Base-by-base conservation (phyloP, 2,113 vertebrate genomes). In the Lipophrys pholis region DNA sequence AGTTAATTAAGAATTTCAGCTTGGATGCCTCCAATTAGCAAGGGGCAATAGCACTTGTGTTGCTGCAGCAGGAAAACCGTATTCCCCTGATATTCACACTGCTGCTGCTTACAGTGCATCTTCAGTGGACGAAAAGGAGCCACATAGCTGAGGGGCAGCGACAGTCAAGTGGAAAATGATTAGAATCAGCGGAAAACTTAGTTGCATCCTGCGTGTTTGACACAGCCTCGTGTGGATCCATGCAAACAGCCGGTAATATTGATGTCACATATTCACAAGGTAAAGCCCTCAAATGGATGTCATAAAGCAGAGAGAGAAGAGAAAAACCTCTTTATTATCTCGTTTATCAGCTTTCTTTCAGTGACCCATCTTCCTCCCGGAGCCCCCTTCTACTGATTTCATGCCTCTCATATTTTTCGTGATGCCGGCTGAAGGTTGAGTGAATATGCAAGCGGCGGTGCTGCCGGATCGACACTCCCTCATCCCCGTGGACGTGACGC, bases 1-100 rank as follows among this genome's bases (percentile, higher is more conserved):
- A 91, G 86, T 93, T 96, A 94, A 95, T 95, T 94, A 94, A 94
- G 89, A 89, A 91, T 96, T 96, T 93, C 91, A 91, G 90, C 91
- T 94, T 89, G 91, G 90, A 64, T 95, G 90, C 82, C 89, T 93
- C 94, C 92, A 94, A 90, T 95, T 96, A 94, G 86, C 69, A 90
- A 87, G 84, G 91, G 86, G 83, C 91, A 90, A 85, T 83, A 87
- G 49, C 81, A 69, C 89, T 89, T 76, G 81, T 87, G 85, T 91
- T 93, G 70, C 84, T 84, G 87, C 81, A 82, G 85, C 64, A 87
- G 79, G 67, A 80, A 89, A 89, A 80, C 78, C 63, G 73, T 78
- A 87, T 84, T 91, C 89, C 89, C 90, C 67, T 69, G 89, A 83
- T 85, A 80, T 83, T 87, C 70, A 76, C 69, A 52, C 50, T 71